A percentile compares a stretch with the other conserved stretches of the same genome.
phyloP scores from a whole-genome alignment of 2,888 invertebrate species.

The Ernsta delagoae region DNA sequence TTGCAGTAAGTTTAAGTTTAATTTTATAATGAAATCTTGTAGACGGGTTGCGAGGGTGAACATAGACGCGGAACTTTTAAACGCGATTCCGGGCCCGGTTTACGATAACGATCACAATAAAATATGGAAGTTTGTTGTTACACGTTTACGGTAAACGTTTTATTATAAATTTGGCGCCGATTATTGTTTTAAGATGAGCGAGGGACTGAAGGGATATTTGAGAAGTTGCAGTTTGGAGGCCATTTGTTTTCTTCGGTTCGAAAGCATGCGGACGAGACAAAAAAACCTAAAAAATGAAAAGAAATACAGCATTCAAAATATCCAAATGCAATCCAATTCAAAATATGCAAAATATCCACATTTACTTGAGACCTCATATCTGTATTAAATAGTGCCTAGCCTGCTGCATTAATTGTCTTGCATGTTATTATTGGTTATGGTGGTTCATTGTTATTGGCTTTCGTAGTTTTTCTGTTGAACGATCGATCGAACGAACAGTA shows the following conservation, averaged over 20 bases:
- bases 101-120: slow-evolving; percentile 84
- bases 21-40: slow-evolving; percentile 77
- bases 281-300: not conserved
- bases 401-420: no score
- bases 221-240: not conserved
- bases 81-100: slow-evolving; percentile 65
- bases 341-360: no score
- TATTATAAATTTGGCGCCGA: slow-evolving; percentile 73
- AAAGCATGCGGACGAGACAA: no score
- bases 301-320: no score
- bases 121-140: slow-evolving; percentile 83
- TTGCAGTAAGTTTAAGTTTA: slow-evolving; percentile 60
- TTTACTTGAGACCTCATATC: no score
- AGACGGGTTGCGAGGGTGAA: slow-evolving; percentile 61
- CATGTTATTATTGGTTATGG: no score
- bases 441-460: no score
- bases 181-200: slow-evolving; percentile 57
- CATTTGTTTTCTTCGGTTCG: no score
- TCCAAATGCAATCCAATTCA: no score
- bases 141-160: slow-evolving; percentile 79
- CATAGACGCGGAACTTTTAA: slow-evolving; percentile 69
- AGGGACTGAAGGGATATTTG: slow-evolving; percentile 24
- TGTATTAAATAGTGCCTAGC: no score
- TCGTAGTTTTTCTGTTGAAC: no score
- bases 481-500: no score